These are phyloP conservation scores for Sabatieria punctata DNA, from an alignment of 2,888 invertebrate species.

Conservation along the genomic window DNA sequence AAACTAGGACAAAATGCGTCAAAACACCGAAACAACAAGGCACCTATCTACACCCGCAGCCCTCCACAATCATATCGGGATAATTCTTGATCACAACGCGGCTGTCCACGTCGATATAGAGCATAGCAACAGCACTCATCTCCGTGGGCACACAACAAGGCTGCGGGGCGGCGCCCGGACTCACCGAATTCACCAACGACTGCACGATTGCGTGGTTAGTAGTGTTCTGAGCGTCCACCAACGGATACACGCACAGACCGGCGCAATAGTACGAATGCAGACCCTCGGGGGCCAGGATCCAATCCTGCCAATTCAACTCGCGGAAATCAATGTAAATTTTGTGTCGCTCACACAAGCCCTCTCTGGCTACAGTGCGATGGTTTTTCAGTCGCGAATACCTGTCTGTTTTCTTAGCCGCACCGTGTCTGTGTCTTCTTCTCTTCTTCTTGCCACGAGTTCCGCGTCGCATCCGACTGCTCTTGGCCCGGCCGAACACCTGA, in stretches of 20 bases:
- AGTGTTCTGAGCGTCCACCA: slow-evolving; percentile 76
- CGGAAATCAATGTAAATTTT: slow-evolving; percentile 78
- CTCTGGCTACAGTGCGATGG: too few species aligned
- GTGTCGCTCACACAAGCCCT: slow-evolving; percentile 61
- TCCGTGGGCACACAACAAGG: slow-evolving; percentile 92
- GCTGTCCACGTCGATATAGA: slow-evolving; percentile 79
- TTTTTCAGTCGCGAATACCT: too few species aligned
- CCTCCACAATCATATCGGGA: slow-evolving; percentile 90
- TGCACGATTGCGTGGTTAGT: slow-evolving; percentile 96
- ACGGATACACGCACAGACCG: slow-evolving; percentile 84
- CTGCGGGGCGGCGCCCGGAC: slow-evolving; percentile 69
- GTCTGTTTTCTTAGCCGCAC: too few species aligned
- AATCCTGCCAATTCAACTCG: slow-evolving; percentile 92
- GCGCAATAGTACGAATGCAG: slow-evolving; percentile 88
- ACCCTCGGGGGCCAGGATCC: slow-evolving; percentile 44
- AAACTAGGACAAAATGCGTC: too few species aligned
- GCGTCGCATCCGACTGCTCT: too few species aligned
- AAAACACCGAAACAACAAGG: too few species aligned
- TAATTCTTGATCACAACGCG: slow-evolving; percentile 93
- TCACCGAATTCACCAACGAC: slow-evolving; percentile 76
- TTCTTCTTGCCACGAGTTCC: too few species aligned
- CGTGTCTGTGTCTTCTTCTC: too few species aligned
- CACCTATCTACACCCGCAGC: slow-evolving; percentile 95
- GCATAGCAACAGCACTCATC: slow-evolving; percentile 76
- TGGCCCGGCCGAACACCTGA: too few species aligned